A percentile compares a stretch with the other conserved stretches of the same genome.
phyloP scores from a whole-genome alignment of 2,113 vertebrate species.

The Pycnonotus jocosus region DNA sequence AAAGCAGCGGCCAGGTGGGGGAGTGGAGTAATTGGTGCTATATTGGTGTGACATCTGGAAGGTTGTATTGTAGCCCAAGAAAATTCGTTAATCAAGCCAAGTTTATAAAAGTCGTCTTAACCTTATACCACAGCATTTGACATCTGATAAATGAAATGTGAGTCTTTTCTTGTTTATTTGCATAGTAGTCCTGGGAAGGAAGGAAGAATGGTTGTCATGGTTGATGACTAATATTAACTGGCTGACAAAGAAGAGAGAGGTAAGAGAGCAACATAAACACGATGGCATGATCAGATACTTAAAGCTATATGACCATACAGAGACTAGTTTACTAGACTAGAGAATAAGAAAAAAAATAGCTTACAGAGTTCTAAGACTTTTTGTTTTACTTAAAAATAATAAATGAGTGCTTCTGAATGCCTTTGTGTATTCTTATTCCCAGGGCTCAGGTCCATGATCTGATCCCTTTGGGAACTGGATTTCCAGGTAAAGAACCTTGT shows the following conservation, averaged over 20 bases:
- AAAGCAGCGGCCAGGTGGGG: too few relatives aligned
- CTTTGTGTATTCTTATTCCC: not conserved
- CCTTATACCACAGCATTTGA: not conserved
- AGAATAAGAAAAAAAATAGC: not conserved
- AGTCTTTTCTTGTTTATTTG: not conserved
- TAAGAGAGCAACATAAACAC: not conserved
- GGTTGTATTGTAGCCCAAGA: not conserved
- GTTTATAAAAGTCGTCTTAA: not conserved
- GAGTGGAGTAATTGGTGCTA: not conserved
- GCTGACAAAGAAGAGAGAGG: not conserved
- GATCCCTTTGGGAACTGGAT: not conserved
- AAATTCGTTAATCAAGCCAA: not conserved
- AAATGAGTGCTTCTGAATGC: not conserved
- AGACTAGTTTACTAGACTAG: not conserved
- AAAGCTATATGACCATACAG: not conserved
- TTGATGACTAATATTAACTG: not conserved
- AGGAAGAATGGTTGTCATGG: not conserved
- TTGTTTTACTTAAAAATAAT: not conserved
- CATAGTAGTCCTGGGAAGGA: not conserved
- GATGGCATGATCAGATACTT: not conserved
- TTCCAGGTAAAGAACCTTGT: conserved; percentile 5
- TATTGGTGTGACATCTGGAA: rapidly evolving
- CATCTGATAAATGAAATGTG: not conserved
- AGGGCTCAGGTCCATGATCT: not conserved
- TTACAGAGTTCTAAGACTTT: not conserved